phyloP scores from a whole-genome alignment of 2,888 invertebrate species.

The Cataglyphis livida region DNA sequence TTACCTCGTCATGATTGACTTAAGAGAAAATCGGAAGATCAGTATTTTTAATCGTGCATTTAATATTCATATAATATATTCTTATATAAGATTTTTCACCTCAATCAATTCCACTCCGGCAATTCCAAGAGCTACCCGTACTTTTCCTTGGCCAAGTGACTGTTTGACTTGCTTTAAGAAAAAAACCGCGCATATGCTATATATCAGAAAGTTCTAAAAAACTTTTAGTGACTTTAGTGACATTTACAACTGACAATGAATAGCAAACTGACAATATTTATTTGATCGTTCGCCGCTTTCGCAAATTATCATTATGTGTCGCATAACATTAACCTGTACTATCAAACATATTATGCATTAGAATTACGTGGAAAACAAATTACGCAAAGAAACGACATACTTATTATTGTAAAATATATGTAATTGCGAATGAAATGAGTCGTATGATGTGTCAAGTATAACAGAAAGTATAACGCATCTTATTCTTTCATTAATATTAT shows the following conservation, averaged over 20 bases:
- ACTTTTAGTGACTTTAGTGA: constrained; percentile 17
- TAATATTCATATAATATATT: constrained; percentile 48
- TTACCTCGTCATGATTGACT: constrained; percentile 27
- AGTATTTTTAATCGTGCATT: constrained; percentile 28
- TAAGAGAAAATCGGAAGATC: constrained; percentile 19
- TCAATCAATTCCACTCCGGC: not conserved
- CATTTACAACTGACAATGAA: constrained; percentile 16
- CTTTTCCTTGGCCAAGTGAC: constrained; percentile 35
- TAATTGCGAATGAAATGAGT: not conserved
- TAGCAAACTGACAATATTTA: constrained; percentile 12
- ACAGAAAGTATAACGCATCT: not conserved
- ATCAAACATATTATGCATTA: not conserved
- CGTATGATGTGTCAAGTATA: not conserved
- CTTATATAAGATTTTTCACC: constrained; percentile 23
- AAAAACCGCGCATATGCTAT: constrained; percentile 6
- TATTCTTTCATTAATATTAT: not conserved
- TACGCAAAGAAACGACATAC: constrained; percentile 8
- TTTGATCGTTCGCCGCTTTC: constrained; percentile 24
- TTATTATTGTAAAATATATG: not conserved
- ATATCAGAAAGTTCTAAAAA: constrained; percentile 24
- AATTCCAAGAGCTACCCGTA: not conserved
- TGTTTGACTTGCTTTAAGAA: not conserved
- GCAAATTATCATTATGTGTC: constrained; percentile 30
- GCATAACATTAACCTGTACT: constrained; percentile 25
- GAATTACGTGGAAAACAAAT: constrained; percentile 3